phyloP scores from a whole-genome alignment of 2,888 invertebrate genomes.

The Acleris literana region DNA sequence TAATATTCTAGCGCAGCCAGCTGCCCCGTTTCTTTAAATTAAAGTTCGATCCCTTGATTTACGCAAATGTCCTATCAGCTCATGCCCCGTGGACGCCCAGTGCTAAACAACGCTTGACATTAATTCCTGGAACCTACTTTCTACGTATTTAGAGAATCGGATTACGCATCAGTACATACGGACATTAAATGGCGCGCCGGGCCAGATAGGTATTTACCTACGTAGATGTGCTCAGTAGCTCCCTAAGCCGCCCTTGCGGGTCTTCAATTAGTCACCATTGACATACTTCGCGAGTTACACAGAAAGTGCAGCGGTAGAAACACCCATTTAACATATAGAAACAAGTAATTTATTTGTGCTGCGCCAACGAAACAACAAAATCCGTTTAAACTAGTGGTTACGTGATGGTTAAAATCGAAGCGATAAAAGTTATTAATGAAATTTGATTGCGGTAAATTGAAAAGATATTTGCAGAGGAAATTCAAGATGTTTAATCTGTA shows the following conservation, averaged over 20 bases:
- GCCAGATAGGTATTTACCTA: conserved; percentile 39
- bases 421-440: conserved; percentile 50
- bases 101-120: conserved; percentile 33
- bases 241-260: conserved; percentile 64
- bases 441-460: conserved; percentile 51
- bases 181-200: conserved; percentile 20
- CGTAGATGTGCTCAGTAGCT: conserved; percentile 51
- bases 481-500: conserved; percentile 90
- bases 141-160: conserved; percentile 26
- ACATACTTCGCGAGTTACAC: conserved; percentile 62
- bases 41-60: no score
- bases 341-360: neutral
- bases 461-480: conserved; percentile 48
- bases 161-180: conserved; percentile 18
- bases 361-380: neutral
- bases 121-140: conserved; percentile 25
- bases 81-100: neutral
- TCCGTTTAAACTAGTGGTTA: neutral
- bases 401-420: neutral
- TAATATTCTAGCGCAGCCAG: no score
- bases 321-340: conserved; percentile 16
- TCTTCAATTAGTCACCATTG: conserved; percentile 75
- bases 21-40: no score
- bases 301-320: conserved; percentile 44
- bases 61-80: no score